Evolutionary conservation across 2,797 vertebrate genomes (phyloP), one percentile per base, ranked within the genome.

Genomic region (Ctenosaura bakeri): DNA sequence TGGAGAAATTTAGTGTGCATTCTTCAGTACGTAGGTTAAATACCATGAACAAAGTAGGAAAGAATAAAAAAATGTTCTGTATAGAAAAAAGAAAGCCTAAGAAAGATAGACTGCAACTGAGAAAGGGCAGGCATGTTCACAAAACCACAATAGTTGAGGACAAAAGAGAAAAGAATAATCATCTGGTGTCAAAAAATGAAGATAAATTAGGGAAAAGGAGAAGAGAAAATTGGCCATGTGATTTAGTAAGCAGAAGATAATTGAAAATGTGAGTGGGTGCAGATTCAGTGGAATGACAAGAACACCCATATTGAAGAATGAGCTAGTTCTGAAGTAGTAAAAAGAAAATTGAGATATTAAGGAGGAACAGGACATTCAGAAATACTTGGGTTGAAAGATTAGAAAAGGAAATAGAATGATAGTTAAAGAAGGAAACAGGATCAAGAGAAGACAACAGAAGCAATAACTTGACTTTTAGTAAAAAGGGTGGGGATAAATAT

Each of bases 231-330:
- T 85, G 52, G 20, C 59, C 76, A 73, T 29, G 26, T 71, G 64
- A 80, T 85, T 80, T 90, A 46, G 62, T 54, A 79, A 85, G 64
- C 77, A 46, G 54, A 83, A 86, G 35, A 56, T 71, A 85, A 90
- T 9, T 86, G 76, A 85, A 59, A 90, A 71, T 79, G 46, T 56
- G 79, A 82, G 78, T 69, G 42, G 76, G 59, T 22, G 76, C 73
- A 14, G 24, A 56, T 32, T 85, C 42, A 76, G 62, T 20, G 74
- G 29, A 73, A 64, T 85, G 83, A 85, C 46, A 86, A 66, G 82
- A 52, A 54, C 42, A 77, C 59, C 46, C 73, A 85, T 29, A 90
- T 18, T 80, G 50, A n/a, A 85, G 50, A 86, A 59, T 71, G 50
- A 80, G 50, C 20, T 84, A 81, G 73, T 52, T 77, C 35, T 46